Percentiles rank a stretch among this genome's conserved stretches.
Conservation (phyloP, 2,888 invertebrate species). For the Parnassius smintheus region DNA sequence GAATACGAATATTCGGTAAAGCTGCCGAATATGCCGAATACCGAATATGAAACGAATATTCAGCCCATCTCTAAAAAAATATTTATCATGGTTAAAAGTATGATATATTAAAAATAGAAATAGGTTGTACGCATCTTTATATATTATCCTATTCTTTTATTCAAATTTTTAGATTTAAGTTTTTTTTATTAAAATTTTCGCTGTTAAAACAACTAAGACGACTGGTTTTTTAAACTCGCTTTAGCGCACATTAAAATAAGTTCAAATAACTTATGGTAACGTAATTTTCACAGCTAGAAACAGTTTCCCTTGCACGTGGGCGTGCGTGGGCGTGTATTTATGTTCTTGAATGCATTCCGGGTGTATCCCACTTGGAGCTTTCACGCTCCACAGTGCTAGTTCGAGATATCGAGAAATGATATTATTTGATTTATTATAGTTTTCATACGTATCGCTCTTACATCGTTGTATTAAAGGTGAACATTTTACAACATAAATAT, state of each 20-base stretch:
- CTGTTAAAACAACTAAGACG: too few relatives aligned
- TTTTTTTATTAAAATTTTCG: too few relatives aligned
- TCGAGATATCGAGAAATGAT: constrained; percentile 5
- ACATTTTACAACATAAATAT: not conserved
- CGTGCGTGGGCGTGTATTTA: constrained; percentile 17
- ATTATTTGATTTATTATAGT: constrained; percentile 7
- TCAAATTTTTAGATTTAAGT: too few relatives aligned
- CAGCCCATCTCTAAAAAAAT: too few relatives aligned
- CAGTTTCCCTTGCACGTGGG: constrained; percentile 14
- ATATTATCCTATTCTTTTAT: too few relatives aligned
- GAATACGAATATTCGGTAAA: too few relatives aligned
- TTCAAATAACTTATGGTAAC: not conserved
- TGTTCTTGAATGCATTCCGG: constrained; percentile 13
- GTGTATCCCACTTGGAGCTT: constrained; percentile 6
- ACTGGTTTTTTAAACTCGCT: too few relatives aligned
- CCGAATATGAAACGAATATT: too few relatives aligned
- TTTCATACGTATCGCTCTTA: constrained; percentile 1
- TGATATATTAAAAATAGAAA: too few relatives aligned
- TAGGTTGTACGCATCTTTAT: too few relatives aligned
- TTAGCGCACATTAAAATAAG: not conserved
- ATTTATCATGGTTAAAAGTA: too few relatives aligned
- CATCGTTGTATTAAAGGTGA: not conserved
- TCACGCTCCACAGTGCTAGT: not conserved
- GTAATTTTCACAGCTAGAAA: constrained; percentile 10
- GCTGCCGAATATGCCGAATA: too few relatives aligned